Percentiles rank a stretch among this genome's conserved stretches.
Evolutionary conservation across 2,797 vertebrate genomes (phyloP).

Genomic region (Merluccius polli): DNA sequence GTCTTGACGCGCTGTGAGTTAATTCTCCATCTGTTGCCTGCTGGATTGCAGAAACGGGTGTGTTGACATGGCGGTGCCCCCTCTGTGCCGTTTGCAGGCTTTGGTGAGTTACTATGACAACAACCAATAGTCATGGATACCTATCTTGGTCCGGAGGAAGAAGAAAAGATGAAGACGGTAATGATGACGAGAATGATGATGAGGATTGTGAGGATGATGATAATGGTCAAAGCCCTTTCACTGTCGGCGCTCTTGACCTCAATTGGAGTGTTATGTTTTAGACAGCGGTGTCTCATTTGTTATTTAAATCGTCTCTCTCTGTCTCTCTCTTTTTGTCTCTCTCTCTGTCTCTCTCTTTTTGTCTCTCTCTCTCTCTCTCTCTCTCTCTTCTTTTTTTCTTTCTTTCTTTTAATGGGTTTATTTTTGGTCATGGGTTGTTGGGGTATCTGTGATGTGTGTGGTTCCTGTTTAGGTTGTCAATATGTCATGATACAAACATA

Average conservation of each 20-base stretch:
- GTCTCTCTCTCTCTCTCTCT: slow-evolving; percentile 30
- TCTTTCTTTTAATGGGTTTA: slow-evolving; percentile 45
- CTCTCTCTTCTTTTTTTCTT: slow-evolving; percentile 45
- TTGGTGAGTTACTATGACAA: slow-evolving; percentile 65
- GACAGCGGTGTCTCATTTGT: slow-evolving; percentile 11
- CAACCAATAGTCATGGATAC: slow-evolving; percentile 53
- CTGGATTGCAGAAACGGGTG: slow-evolving; percentile 21
- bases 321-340: slow-evolving; percentile 25
- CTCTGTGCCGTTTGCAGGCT: slow-evolving; percentile 53
- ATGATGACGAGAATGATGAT: background rate
- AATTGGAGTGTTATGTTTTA: slow-evolving; percentile 21
- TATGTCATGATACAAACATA: slow-evolving; percentile 27
- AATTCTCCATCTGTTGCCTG: slow-evolving; percentile 28
- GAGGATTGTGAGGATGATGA: background rate
- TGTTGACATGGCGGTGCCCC: slow-evolving; percentile 50
- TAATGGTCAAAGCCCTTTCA: background rate
- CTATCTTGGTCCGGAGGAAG: slow-evolving; percentile 58
- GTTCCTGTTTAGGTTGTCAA: slow-evolving; percentile 20
- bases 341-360: slow-evolving; percentile 44
- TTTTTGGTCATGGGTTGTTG: slow-evolving; percentile 49
- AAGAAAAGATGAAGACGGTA: slow-evolving; percentile 32
- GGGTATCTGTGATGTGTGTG: slow-evolving; percentile 11
- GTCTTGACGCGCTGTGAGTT: background rate
- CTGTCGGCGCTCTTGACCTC: background rate
- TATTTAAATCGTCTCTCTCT: slow-evolving; percentile 22